These are phyloP conservation scores for Pediacus dermestoides DNA, from an alignment of 2,888 invertebrate species.

Conservation along the genomic window DNA sequence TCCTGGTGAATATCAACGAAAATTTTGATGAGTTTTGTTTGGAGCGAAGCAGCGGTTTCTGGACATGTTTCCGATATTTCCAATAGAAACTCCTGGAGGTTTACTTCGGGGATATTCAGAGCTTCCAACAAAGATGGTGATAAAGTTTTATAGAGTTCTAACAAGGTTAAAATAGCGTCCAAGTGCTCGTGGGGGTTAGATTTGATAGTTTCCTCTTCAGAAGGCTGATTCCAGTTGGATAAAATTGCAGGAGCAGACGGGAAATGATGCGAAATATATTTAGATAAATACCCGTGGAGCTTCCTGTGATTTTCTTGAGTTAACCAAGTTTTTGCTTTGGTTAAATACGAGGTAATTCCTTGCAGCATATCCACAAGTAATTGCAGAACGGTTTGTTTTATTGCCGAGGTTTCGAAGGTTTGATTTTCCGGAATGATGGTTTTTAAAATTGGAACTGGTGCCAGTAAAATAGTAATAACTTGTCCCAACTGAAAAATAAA, in stretches of 20 bases:
- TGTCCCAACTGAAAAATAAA: conserved; percentile 37
- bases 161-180: conserved; percentile 53
- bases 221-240: conserved; percentile 47
- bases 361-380: conserved; percentile 34
- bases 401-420: conserved; percentile 31
- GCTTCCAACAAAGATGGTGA: conserved; percentile 54
- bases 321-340: conserved; percentile 18
- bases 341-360: conserved; percentile 27
- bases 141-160: conserved; percentile 54
- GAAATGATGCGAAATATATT: conserved; percentile 38
- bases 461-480: conserved; percentile 37
- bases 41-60: conserved; percentile 28
- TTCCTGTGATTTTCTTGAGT: conserved; percentile 23
- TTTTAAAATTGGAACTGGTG: conserved; percentile 40
- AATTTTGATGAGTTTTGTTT: conserved; percentile 49
- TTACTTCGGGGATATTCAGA: conserved; percentile 22
- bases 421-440: conserved; percentile 32
- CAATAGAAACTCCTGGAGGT: conserved; percentile 26
- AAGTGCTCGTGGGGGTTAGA: conserved; percentile 36
- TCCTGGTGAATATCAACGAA: conserved; percentile 44
- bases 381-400: conserved; percentile 51
- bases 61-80: conserved; percentile 10
- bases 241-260: conserved; percentile 42
- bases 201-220: too few relatives aligned
- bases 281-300: conserved; percentile 25